Conservation (phyloP, 2,888 invertebrate species). For the Macaria liturata region DNA sequence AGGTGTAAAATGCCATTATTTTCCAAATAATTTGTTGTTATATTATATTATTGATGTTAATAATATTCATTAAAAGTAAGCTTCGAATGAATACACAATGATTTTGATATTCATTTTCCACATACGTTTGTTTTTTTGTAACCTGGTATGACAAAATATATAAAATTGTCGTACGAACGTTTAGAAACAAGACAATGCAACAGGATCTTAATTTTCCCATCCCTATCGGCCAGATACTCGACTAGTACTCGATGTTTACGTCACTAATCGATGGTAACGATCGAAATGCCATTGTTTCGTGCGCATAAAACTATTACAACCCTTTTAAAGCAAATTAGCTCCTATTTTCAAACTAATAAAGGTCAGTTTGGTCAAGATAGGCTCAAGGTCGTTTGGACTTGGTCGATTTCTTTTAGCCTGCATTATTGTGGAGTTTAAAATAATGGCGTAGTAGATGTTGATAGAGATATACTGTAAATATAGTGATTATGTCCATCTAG, state of each 20-base stretch:
- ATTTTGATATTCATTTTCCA: too few species aligned
- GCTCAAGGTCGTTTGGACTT: slow-evolving; percentile 43
- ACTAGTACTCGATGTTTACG: slow-evolving; percentile 47
- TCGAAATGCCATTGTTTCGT: slow-evolving; percentile 56
- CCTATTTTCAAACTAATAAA: slow-evolving; percentile 27
- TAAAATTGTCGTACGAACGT: too few species aligned
- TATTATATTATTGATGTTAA: too few species aligned
- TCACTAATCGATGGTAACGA: slow-evolving; percentile 59
- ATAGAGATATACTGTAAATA: neutral
- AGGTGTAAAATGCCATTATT: too few species aligned
- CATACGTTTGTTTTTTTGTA: too few species aligned
- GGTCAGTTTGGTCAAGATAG: slow-evolving; percentile 22
- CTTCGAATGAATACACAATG: too few species aligned
- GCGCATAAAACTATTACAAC: slow-evolving; percentile 41
- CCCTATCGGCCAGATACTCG: slow-evolving; percentile 29
- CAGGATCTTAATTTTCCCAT: slow-evolving; percentile 11
- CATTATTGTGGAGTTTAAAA: slow-evolving; percentile 19
- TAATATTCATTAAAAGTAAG: too few species aligned
- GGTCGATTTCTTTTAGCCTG: slow-evolving; percentile 30
- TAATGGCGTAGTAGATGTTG: slow-evolving; percentile 12
- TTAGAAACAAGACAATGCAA: too few species aligned
- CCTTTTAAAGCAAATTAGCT: slow-evolving; percentile 24
- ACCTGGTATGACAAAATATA: too few species aligned
- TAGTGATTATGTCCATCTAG: neutral
- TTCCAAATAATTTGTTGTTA: too few species aligned